Conservation (phyloP, 2,797 vertebrate species). For the Steatocranus sp. region DNA sequence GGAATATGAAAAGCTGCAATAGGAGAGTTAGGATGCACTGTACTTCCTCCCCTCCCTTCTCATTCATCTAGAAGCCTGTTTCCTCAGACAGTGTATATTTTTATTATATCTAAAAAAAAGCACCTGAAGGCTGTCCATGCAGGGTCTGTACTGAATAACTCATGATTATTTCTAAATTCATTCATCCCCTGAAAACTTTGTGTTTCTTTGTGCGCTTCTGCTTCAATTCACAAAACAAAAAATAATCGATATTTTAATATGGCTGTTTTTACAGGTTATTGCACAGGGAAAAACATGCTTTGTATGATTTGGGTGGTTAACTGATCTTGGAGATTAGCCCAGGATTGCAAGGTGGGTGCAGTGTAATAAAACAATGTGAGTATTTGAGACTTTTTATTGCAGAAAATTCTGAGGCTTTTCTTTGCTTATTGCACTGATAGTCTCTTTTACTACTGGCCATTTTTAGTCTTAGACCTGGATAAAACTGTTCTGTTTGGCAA, state of each 20-base stretch:
- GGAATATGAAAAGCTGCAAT: conserved; percentile 19
- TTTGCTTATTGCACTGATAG: neutral
- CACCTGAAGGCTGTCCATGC: neutral
- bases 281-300: neutral
- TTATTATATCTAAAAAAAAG: conserved; percentile 22
- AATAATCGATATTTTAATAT: neutral
- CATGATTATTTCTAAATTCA: conserved; percentile 2
- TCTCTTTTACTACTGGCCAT: neutral
- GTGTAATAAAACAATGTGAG: neutral
- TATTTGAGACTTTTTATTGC: neutral
- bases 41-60: neutral
- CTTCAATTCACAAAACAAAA: neutral
- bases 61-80: conserved; percentile 28
- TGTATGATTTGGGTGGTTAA: neutral
- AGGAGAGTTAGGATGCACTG: conserved; percentile 12
- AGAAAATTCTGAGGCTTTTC: neutral
- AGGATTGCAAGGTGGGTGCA: neutral
- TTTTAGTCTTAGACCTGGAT: neutral
- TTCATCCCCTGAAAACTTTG: neutral
- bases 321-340: neutral
- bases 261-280: neutral
- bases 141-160: neutral
- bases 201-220: neutral
- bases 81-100: conserved; percentile 11
- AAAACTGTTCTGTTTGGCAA: neutral